phyloP scores from a whole-genome alignment of 1,140 invertebrate species.

The Brachionus rotundiformis region DNA sequence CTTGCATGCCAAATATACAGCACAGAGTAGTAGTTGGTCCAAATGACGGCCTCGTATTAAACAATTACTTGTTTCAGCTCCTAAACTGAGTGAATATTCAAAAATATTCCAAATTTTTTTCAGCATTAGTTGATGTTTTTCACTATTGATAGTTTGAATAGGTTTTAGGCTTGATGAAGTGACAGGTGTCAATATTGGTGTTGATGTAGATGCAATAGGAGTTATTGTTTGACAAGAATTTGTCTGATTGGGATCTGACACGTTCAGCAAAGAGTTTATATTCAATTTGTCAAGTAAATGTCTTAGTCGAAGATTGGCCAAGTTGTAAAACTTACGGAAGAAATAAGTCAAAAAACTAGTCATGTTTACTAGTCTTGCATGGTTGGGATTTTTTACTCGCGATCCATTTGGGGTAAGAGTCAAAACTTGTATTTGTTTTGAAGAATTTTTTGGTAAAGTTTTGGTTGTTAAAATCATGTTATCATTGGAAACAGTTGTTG shows the following conservation, averaged over 20 bases:
- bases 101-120: slow-evolving; percentile 43
- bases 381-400: background rate
- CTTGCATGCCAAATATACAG: slow-evolving; percentile 31
- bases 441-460: background rate
- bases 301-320: background rate
- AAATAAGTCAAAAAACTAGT: slow-evolving; percentile 34
- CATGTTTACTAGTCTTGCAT: background rate
- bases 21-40: slow-evolving; percentile 35
- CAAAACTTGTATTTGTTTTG: slow-evolving; percentile 42
- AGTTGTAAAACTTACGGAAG: slow-evolving; percentile 39
- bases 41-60: slow-evolving; percentile 16
- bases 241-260: background rate
- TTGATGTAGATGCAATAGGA: background rate
- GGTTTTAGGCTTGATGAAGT: background rate
- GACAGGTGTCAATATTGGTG: slow-evolving; percentile 29
- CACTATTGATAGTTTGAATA: background rate
- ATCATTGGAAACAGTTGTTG: background rate
- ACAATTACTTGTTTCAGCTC: background rate
- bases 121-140: background rate
- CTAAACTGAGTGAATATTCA: slow-evolving; percentile 1
- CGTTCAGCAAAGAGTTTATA: background rate
- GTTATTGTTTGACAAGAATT: background rate
- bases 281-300: background rate
- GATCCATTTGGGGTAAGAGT: background rate
- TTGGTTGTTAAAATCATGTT: slow-evolving; percentile 19